Conservation (phyloP, 2,888 invertebrate genomes). For the Nematopogon swammerdamellus region DNA sequence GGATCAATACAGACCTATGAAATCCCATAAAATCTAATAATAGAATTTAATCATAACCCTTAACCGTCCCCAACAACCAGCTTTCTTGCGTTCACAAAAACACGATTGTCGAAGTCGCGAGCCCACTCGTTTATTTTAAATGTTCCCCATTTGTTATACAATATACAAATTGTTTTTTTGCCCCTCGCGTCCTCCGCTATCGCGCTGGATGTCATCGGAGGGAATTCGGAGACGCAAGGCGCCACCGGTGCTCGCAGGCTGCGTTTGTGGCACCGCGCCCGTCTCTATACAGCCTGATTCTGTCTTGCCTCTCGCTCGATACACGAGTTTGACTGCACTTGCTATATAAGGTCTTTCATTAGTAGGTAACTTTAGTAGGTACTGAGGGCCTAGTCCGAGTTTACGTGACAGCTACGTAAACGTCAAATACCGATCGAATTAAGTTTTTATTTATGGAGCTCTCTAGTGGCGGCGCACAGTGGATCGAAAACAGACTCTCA, state of each 20-base stretch:
- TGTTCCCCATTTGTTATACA: not conserved
- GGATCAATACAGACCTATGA: too few species aligned
- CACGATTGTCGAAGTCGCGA: not conserved
- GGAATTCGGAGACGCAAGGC: not conserved
- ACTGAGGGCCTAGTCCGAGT: too few species aligned
- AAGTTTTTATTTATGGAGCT: too few species aligned
- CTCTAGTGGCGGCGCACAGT: too few species aligned
- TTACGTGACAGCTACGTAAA: too few species aligned
- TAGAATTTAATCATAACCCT: not conserved
- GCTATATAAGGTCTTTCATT: too few species aligned
- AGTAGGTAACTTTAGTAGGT: too few species aligned
- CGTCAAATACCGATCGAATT: too few species aligned
- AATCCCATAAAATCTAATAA: too few species aligned
- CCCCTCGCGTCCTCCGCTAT: not conserved
- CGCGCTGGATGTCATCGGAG: not conserved
- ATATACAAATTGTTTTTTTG: not conserved
- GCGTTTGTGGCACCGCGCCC: not conserved
- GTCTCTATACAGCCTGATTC: not conserved
- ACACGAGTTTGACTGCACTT: too few species aligned
- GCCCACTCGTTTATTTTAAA: not conserved
- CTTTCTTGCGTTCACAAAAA: not conserved
- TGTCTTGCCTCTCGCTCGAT: too few species aligned
- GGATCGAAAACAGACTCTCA: too few species aligned
- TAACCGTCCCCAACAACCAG: not conserved
- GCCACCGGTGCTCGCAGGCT: not conserved